Percentiles rank a stretch among this genome's conserved stretches.
These are phyloP conservation scores for Halotydeus destructor DNA, from an alignment of 1,140 invertebrate genomes.

Conservation along the genomic window DNA sequence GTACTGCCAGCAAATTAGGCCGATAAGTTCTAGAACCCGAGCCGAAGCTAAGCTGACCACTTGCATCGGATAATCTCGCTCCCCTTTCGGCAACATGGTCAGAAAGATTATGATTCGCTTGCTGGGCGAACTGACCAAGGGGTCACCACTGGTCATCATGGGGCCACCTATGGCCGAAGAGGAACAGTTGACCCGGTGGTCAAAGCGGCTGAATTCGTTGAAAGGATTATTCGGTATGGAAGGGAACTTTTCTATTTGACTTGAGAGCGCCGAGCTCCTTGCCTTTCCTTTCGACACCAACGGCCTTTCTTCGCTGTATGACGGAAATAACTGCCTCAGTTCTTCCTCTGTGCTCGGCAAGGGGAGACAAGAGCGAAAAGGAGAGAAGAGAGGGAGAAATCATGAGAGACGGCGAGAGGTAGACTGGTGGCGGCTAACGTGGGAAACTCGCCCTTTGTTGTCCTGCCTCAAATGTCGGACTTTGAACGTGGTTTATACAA, in stretches of 20 bases:
- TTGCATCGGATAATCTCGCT: slow-evolving; percentile 58
- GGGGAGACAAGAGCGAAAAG: too few species aligned
- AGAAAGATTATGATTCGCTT: slow-evolving; percentile 13
- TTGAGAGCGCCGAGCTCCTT: slow-evolving; percentile 34
- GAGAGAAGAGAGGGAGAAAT: too few species aligned
- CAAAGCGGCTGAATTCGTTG: slow-evolving; percentile 69
- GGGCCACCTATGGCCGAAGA: too few species aligned
- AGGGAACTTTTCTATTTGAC: slow-evolving; percentile 49
- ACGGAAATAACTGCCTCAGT: slow-evolving; percentile 36
- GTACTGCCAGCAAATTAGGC: slow-evolving; percentile 57
- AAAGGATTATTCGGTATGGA: slow-evolving; percentile 58
- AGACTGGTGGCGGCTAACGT: too few species aligned
- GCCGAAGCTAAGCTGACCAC: slow-evolving; percentile 56
- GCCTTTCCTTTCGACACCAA: too few species aligned
- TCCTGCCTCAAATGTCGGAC: too few species aligned
- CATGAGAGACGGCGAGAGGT: too few species aligned
- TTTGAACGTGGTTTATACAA: too few species aligned
- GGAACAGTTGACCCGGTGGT: slow-evolving; percentile 42
- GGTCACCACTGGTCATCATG: too few species aligned
- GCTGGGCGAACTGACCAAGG: neutral
- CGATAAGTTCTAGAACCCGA: slow-evolving; percentile 77
- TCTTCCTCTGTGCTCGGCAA: slow-evolving; percentile 35
- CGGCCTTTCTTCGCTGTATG: too few species aligned
- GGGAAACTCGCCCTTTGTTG: too few species aligned
- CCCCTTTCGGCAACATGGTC: slow-evolving; percentile 47